Evolutionary conservation across 2,113 vertebrate genomes (phyloP).

Genomic region (Potamarius usumacintae): DNA sequence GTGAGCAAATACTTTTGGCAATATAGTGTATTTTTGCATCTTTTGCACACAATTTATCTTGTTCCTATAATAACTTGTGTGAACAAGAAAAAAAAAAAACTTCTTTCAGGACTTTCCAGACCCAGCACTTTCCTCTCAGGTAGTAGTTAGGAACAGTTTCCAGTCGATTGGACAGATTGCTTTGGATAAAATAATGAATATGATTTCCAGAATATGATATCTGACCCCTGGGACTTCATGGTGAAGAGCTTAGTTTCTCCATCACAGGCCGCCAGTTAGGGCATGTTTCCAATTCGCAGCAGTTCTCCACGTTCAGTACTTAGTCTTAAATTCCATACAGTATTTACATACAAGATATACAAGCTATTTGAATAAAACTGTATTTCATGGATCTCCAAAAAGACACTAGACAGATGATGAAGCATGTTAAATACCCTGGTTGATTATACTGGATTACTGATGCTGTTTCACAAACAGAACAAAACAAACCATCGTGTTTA

Average conservation of each 20-base stretch:
- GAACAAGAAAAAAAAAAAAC: too few species aligned
- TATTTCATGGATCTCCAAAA: not conserved
- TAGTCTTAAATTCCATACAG: not conserved
- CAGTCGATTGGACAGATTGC: not conserved
- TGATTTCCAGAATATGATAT: not conserved
- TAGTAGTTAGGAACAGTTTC: not conserved
- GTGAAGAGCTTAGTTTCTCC: not conserved
- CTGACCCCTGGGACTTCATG: not conserved
- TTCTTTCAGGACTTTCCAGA: too few species aligned
- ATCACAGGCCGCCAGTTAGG: not conserved
- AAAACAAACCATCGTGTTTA: not conserved
- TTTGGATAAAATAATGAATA: not conserved
- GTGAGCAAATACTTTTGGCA: too few species aligned
- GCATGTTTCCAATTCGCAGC: too few species aligned
- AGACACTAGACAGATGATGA: not conserved
- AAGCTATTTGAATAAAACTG: not conserved
- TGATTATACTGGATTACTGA: not conserved
- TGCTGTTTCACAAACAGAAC: constrained; percentile 18
- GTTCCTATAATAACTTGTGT: too few species aligned
- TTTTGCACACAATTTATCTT: too few species aligned
- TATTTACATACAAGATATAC: not conserved
- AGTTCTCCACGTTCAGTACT: not conserved
- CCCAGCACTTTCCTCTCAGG: too few species aligned
- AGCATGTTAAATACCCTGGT: not conserved
- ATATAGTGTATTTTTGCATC: too few species aligned